Percentiles rank a stretch among this genome's conserved stretches.
These are phyloP conservation scores for Delphinus delphis DNA, from an alignment of 2,113 vertebrate species.

Conservation along the genomic window DNA sequence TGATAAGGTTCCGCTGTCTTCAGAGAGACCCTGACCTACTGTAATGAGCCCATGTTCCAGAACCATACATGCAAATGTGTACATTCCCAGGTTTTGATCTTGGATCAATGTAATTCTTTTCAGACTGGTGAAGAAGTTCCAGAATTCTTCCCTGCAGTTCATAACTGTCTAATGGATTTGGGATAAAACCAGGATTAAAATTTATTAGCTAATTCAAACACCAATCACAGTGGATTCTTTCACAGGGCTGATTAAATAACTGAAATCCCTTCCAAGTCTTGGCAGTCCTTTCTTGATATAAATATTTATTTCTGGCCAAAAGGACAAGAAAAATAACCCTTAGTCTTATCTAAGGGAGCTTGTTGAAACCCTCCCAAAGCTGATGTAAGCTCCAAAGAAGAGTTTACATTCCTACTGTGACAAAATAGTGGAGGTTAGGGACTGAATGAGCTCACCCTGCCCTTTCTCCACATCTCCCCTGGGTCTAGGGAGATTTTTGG, in stretches of 20 bases:
- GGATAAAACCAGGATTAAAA: conserved; percentile 67
- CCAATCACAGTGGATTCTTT: conserved; percentile 56
- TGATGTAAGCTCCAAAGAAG: conserved; percentile 55
- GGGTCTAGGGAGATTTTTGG: conserved; percentile 30
- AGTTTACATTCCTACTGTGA: conserved; percentile 66
- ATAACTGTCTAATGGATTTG: conserved; percentile 53
- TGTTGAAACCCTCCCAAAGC: conserved; percentile 55
- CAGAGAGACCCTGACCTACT: neutral
- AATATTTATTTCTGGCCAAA: conserved; percentile 74
- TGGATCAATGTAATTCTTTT: neutral
- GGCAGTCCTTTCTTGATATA: conserved; percentile 64
- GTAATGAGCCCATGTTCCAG: neutral
- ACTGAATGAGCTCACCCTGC: conserved; percentile 12
- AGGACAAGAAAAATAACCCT: conserved; percentile 61
- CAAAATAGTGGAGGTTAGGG: conserved; percentile 36
- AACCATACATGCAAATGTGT: neutral
- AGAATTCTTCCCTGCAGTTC: conserved; percentile 26
- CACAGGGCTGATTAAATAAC: conserved; percentile 65
- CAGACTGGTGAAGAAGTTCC: neutral
- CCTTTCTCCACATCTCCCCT: neutral
- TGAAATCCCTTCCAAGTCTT: conserved; percentile 67
- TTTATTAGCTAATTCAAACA: conserved; percentile 61
- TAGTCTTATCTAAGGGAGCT: conserved; percentile 41
- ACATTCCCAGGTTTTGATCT: conserved; percentile 14
- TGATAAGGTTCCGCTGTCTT: neutral